Base-by-base conservation (phyloP, 2,113 vertebrate genomes). In the Lichenostomus cassidix region DNA sequence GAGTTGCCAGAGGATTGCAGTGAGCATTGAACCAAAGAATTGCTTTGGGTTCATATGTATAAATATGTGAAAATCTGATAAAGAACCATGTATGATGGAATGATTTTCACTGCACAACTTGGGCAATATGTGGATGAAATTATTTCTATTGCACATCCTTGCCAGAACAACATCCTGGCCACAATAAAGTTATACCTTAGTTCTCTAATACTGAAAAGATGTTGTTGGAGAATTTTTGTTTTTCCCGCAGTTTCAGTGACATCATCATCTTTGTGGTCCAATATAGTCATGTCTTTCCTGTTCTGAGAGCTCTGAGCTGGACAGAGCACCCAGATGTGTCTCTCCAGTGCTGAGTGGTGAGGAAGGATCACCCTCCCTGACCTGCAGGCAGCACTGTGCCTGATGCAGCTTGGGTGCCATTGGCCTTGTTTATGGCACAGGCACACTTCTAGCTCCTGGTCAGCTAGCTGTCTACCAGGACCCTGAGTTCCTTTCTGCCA, bases 171-270 rank as follows among this genome's bases (percentile, higher is more conserved):
- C 39, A 31, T 71, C 37, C 39, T 62, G 47, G 23, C 28, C 35
- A 59, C 19, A 82, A n/a, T 41, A 14, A 70, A 62, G 8, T 31
- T 21, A 52, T 25, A 15, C 20, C 20, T 35, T 42, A 71, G 31
- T 42, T 62, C 8, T 71, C 37, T 62, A 71, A 52, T 19, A 16
- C 37, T 62, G 37, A 71, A 71, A 59, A 58, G 10, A 62, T 71
- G n/a, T 8, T 46, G 37, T 17, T 83, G 80, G 16, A 52, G 31
- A 52, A 16, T 20, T 71, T 71, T 70, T 60, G 29, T 6, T 60
- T 60, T 60, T 71, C 6, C 1, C 0, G 0, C 31, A 44, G 25
- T 71, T 71, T 71, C 0, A 0, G 8, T 35, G 11, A 52, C 46
- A 25, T 35, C 46, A 50, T 56, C 22, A 11, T 7, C 4, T 67